A percentile compares a stretch with the other conserved stretches of the same genome.
These are phyloP conservation scores for Corbicula japonica DNA, from an alignment of 2,888 invertebrate genomes.

Conservation along the genomic window DNA sequence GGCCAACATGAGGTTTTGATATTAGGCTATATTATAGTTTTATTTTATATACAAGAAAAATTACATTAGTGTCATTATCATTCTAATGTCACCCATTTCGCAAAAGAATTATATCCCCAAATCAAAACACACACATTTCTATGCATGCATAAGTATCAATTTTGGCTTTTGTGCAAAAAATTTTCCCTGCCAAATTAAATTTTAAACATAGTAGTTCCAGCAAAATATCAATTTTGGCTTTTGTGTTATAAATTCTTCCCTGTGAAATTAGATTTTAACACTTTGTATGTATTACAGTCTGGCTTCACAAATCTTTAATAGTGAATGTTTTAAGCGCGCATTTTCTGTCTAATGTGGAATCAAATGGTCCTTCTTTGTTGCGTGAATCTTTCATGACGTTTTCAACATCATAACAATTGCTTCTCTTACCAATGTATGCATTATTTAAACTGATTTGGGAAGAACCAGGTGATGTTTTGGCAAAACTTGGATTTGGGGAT, in stretches of 20 bases:
- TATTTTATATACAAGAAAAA: no score
- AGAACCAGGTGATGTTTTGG: constrained; percentile 39
- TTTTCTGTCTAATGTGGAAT: constrained; percentile 55
- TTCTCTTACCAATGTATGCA: constrained; percentile 14
- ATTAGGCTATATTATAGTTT: no score
- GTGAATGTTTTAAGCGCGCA: constrained; percentile 59
- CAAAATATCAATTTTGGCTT: neutral
- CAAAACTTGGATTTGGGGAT: neutral
- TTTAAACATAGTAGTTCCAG: neutral
- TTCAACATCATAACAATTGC: constrained; percentile 58
- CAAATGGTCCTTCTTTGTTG: constrained; percentile 36
- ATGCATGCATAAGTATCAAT: neutral
- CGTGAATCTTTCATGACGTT: constrained; percentile 43
- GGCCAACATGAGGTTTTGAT: no score
- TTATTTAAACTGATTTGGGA: constrained; percentile 59
- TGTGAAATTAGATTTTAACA: neutral
- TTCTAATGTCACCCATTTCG: no score
- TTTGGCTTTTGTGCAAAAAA: neutral
- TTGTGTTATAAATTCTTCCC: neutral
- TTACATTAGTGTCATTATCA: no score
- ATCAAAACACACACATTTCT: neutral
- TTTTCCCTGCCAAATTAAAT: neutral
- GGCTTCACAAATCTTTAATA: constrained; percentile 57
- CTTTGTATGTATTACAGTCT: neutral
- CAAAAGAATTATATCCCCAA: no score